Evolutionary conservation across 23 tunicate genomes (phyloP).

Genomic region (Botrylloides violaceus): DNA sequence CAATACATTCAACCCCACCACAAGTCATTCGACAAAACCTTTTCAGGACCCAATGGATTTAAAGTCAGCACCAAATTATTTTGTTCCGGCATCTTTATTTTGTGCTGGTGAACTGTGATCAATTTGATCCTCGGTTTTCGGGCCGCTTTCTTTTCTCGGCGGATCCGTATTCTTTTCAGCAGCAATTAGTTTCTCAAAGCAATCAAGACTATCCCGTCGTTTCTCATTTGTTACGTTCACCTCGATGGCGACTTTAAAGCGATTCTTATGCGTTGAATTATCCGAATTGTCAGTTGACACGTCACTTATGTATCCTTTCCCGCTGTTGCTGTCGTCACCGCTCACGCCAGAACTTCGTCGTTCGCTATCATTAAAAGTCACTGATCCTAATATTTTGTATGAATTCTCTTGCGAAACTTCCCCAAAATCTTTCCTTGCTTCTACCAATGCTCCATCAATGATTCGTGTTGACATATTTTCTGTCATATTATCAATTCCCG

Average conservation of each 20-base stretch:
- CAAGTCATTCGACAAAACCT: too few species aligned
- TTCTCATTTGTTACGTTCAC: constrained; percentile 25
- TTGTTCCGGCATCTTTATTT: too few species aligned
- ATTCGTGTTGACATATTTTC: not conserved
- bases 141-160: not conserved
- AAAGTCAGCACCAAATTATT: too few species aligned
- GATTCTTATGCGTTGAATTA: not conserved
- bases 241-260: constrained; percentile 23
- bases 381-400: not conserved
- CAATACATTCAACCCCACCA: too few species aligned
- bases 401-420: not conserved
- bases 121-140: not conserved
- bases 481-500: not conserved
- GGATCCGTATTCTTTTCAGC: not conserved
- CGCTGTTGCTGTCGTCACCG: constrained; percentile 1
- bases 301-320: not conserved
- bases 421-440: not conserved
- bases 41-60: too few species aligned
- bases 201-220: constrained; percentile 13
- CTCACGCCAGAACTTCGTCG: not conserved
- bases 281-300: not conserved
- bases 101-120: too few species aligned
- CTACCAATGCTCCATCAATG: not conserved
- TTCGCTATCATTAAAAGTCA: not conserved
- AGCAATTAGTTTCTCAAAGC: constrained; percentile 6